Percentiles rank a stretch among this genome's conserved stretches.
Evolutionary conservation across 2,113 vertebrate species (phyloP).

Genomic region (Lepidothrix coronata): DNA sequence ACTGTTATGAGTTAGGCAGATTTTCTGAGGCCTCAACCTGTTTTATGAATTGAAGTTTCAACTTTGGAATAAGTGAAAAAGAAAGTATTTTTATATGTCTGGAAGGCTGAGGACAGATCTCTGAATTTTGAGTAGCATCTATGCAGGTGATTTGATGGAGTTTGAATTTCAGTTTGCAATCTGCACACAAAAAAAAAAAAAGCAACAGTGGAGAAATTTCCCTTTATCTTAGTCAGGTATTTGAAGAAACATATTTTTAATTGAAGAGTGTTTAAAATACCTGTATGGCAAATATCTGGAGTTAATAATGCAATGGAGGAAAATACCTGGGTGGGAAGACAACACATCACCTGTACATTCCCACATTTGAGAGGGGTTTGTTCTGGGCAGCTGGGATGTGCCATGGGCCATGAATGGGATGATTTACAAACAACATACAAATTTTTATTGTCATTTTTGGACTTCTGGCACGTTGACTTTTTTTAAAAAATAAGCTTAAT

Average conservation of each 20-base stretch:
- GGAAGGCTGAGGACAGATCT: neutral
- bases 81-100: neutral
- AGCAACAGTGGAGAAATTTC: neutral
- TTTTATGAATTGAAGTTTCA: neutral
- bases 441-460: neutral
- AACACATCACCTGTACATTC: neutral
- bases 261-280: neutral
- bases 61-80: neutral
- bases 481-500: neutral
- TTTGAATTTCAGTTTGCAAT: neutral
- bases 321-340: neutral
- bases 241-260: neutral
- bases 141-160: neutral
- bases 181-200: neutral
- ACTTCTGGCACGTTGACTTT: neutral
- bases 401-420: neutral
- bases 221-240: neutral
- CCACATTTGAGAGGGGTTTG: neutral
- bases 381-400: neutral
- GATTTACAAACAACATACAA: neutral
- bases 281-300: neutral
- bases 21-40: neutral
- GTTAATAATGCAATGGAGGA: neutral
- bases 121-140: neutral
- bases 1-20: neutral